phyloP scores from a whole-genome alignment of 2,113 vertebrate genomes.

The Campylorhamphus procurvoides region DNA sequence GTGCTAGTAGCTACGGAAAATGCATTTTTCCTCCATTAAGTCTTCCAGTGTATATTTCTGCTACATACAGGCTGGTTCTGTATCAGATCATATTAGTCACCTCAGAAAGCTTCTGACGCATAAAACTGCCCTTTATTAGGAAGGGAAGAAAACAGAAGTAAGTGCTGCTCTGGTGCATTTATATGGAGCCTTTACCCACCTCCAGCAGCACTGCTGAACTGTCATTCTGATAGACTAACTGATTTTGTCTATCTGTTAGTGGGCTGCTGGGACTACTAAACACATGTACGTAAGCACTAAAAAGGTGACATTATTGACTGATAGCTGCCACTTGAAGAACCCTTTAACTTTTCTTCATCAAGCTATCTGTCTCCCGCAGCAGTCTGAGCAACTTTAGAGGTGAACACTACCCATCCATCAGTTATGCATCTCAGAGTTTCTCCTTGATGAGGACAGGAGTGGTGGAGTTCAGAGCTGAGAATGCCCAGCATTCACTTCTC shows the following conservation, averaged over 20 bases:
- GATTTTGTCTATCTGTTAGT: neutral
- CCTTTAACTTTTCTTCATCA: neutral
- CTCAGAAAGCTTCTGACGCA: neutral
- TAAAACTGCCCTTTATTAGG: neutral
- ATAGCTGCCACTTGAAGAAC: neutral
- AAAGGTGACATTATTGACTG: neutral
- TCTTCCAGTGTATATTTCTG: neutral
- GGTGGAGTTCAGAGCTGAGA: neutral
- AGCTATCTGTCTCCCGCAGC: neutral
- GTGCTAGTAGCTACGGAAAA: neutral
- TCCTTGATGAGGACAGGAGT: neutral
- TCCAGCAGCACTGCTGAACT: neutral
- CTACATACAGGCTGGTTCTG: neutral
- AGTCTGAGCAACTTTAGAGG: neutral
- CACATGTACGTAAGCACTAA: neutral
- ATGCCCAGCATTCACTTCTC: neutral
- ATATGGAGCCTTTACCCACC: neutral
- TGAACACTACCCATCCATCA: neutral
- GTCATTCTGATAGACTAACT: neutral
- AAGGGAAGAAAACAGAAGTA: neutral
- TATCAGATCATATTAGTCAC: neutral
- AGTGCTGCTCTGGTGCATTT: neutral
- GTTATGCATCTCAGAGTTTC: fast-evolving
- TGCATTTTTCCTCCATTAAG: neutral
- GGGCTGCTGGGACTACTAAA: neutral